Evolutionary conservation across 2,888 invertebrate genomes (phyloP).

Genomic region (Cephus sareptanus): DNA sequence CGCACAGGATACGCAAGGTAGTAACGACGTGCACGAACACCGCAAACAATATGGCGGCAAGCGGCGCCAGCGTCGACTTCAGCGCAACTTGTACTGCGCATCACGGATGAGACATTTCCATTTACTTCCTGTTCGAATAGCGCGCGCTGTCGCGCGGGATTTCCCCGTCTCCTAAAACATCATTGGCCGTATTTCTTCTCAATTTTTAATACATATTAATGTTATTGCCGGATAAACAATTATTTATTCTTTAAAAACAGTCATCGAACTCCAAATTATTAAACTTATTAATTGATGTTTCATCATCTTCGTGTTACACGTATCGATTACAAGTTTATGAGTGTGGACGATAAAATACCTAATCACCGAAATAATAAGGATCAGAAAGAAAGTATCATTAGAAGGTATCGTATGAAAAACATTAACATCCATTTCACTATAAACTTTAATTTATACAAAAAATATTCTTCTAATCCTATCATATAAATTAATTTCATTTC

Average conservation of each 20-base stretch:
- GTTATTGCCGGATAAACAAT: neutral
- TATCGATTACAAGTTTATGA: neutral
- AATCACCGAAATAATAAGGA: neutral
- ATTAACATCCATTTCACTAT: neutral
- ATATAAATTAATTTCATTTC: too few relatives aligned
- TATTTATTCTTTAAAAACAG: neutral
- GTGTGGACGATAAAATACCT: neutral
- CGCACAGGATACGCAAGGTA: conserved; percentile 21
- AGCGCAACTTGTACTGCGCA: neutral
- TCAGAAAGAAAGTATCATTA: neutral
- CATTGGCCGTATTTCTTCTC: neutral
- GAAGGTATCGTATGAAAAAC: neutral
- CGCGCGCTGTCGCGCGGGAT: neutral
- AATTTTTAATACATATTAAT: neutral
- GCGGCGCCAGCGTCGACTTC: conserved; percentile 35
- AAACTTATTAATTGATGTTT: neutral
- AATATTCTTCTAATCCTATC: too few relatives aligned
- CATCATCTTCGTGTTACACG: neutral
- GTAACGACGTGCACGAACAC: conserved; percentile 41
- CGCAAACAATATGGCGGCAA: conserved; percentile 56
- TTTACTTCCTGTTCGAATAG: neutral
- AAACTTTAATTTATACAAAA: too few relatives aligned
- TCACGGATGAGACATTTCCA: neutral
- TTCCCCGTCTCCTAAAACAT: neutral
- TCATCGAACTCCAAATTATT: neutral